phyloP scores from a whole-genome alignment of 2,797 vertebrate species.

The Mus caroli region DNA sequence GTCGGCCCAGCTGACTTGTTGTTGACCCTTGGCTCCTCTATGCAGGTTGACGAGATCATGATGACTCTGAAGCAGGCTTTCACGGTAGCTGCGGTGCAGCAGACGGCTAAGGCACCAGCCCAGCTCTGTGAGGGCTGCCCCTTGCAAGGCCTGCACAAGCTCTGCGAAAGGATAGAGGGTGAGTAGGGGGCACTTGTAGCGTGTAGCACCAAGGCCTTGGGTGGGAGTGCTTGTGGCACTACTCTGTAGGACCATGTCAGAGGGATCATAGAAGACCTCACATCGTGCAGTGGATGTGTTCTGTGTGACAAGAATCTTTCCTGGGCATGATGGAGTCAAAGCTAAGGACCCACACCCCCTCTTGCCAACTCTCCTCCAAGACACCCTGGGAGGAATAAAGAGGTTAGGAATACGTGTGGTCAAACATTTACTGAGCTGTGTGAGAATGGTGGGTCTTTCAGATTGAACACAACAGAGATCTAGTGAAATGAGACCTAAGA shows the following conservation, averaged over 20 bases:
- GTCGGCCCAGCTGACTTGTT: neutral
- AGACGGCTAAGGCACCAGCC: constrained; percentile 91
- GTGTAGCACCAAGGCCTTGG: accelerated
- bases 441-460: neutral
- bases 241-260: neutral
- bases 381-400: neutral
- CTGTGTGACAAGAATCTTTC: neutral
- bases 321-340: neutral
- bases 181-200: neutral
- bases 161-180: constrained; percentile 98
- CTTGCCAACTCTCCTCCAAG: neutral
- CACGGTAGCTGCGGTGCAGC: constrained; percentile 95
- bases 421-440: too few species aligned
- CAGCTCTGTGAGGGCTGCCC: constrained; percentile 96
- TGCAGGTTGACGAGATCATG: constrained; percentile 99
- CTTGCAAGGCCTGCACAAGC: constrained; percentile 94
- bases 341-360: neutral
- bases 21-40: neutral
- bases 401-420: neutral
- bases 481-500: neutral
- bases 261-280: neutral
- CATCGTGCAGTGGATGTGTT: neutral
- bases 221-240: neutral
- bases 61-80: constrained; percentile 98
- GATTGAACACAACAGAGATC: neutral